Conservation (phyloP, 1,140 invertebrate genomes). For the Berghia stephanieae region DNA sequence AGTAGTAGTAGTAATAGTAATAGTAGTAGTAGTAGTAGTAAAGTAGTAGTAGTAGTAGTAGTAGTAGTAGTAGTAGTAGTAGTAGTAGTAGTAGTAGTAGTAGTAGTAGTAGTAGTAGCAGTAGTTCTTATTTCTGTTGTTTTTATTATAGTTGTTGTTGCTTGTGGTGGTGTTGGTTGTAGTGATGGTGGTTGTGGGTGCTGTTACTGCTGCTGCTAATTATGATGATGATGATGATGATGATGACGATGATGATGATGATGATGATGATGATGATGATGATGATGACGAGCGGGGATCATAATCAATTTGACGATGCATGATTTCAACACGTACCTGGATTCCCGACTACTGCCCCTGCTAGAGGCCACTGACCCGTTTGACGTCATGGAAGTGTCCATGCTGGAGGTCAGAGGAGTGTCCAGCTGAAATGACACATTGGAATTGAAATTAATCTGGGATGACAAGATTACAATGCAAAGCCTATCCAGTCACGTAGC, state of each 20-base stretch:
- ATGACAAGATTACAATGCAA: no score
- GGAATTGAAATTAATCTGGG: no score
- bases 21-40: conserved; percentile 31
- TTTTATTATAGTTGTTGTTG: conserved; percentile 18
- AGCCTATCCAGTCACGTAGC: no score
- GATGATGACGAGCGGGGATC: conserved; percentile 13
- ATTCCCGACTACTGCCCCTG: conserved; percentile 27
- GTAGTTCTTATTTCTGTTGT: conserved; percentile 24
- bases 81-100: conserved; percentile 31
- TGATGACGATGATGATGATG: conserved; percentile 19
- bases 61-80: conserved; percentile 30
- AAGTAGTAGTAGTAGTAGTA: conserved; percentile 25
- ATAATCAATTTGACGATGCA: no score
- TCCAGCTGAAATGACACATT: conserved; percentile 16
- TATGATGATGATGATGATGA: conserved; percentile 19
- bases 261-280: conserved; percentile 8
- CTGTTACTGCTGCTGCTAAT: neutral
- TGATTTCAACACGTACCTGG: conserved; percentile 23
- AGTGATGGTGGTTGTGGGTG: conserved; percentile 8
- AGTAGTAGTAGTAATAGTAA: conserved; percentile 32
- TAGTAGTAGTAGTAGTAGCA: conserved; percentile 24
- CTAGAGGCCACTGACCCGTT: conserved; percentile 14
- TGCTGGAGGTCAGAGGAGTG: neutral
- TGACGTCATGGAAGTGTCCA: conserved; percentile 22
- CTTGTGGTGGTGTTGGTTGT: conserved; percentile 21